Evolutionary conservation across 2,113 vertebrate genomes (phyloP).

Genomic region (Empidonax traillii): DNA sequence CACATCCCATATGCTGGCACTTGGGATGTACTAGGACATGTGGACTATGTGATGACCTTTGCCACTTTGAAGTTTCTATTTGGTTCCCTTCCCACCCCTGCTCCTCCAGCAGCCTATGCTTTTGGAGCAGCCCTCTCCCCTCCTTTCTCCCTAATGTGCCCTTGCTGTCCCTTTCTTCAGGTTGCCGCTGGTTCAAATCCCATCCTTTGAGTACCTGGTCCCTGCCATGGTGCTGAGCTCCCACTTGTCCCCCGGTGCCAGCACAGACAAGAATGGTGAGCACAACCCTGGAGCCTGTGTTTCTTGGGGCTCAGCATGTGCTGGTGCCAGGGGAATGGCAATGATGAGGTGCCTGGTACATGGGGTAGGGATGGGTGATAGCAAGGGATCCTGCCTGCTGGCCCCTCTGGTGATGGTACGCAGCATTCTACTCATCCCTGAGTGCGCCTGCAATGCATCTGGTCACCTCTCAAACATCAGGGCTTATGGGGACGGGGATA

Average conservation of each 20-base stretch:
- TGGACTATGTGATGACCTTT: background rate
- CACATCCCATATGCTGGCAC: background rate
- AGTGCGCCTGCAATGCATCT: background rate
- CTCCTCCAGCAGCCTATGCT: background rate
- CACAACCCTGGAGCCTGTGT: background rate
- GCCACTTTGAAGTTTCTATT: background rate
- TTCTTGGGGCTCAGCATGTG: rapidly evolving
- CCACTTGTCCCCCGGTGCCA: slow-evolving; percentile 8
- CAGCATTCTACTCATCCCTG: background rate
- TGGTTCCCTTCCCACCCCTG: background rate
- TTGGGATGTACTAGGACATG: background rate
- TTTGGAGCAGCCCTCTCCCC: background rate
- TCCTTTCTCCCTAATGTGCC: background rate
- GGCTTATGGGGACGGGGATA: background rate
- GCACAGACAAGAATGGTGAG: slow-evolving; percentile 72
- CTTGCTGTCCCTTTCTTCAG: slow-evolving; percentile 59
- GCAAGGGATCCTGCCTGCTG: background rate
- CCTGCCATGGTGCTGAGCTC: slow-evolving; percentile 78
- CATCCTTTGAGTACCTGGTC: slow-evolving; percentile 82
- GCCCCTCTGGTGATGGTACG: background rate
- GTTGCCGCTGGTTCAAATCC: slow-evolving; percentile 82
- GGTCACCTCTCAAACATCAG: background rate
- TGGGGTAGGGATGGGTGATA: background rate
- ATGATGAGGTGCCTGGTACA: background rate
- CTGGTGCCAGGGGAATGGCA: background rate